A percentile compares a stretch with the other conserved stretches of the same genome.
Evolutionary conservation across 2,888 invertebrate genomes (phyloP).

Genomic region (Coenonympha arcania): DNA sequence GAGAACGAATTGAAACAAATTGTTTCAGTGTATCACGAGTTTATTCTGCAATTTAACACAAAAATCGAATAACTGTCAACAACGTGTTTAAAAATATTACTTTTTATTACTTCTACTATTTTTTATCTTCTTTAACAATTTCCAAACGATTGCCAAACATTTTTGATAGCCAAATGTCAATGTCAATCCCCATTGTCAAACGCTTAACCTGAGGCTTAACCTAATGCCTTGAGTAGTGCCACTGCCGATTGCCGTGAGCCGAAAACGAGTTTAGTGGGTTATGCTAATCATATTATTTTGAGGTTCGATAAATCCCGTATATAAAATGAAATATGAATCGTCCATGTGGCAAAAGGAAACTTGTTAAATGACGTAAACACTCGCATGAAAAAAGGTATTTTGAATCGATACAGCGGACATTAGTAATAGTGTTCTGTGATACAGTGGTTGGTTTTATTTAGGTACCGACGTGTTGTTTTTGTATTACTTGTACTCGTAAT

Average conservation of each 20-base stretch:
- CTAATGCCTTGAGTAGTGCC: neutral
- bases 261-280: slow-evolving; percentile 7
- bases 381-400: too few relatives aligned
- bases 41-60: neutral
- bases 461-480: neutral
- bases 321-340: slow-evolving; percentile 2
- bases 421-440: too few relatives aligned
- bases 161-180: slow-evolving; percentile 27
- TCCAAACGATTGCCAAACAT: neutral
- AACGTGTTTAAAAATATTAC: too few relatives aligned
- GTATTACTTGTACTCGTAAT: neutral
- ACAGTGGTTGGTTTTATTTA: neutral
- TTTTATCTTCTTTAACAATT: slow-evolving; percentile 4
- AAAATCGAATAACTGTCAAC: too few relatives aligned
- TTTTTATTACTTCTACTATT: too few relatives aligned
- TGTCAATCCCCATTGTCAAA: slow-evolving; percentile 25
- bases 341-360: neutral
- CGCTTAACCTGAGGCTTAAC: neutral
- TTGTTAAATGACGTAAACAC: slow-evolving; percentile 5
- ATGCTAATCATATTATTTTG: slow-evolving; percentile 1
- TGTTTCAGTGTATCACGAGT: neutral
- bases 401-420: neutral
- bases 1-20: neutral
- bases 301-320: neutral
- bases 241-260: too few relatives aligned